These are phyloP conservation scores for Chionomys nivalis DNA, from an alignment of 2,113 vertebrate species.

Conservation along the genomic window DNA sequence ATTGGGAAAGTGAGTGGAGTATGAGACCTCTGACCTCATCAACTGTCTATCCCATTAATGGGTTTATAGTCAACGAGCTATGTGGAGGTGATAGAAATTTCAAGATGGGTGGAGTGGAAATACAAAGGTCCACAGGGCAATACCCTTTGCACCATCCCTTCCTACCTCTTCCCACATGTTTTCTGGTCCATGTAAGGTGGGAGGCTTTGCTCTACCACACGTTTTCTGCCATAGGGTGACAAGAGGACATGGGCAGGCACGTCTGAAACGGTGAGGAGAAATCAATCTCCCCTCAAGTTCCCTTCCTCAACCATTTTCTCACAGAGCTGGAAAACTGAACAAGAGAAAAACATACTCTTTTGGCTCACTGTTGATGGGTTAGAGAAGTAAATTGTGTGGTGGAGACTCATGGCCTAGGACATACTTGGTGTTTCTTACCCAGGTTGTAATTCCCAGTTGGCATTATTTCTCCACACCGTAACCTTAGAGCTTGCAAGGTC, in stretches of 20 bases:
- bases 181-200: neutral
- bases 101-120: neutral
- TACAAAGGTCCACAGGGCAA: no score
- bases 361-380: neutral
- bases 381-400: neutral
- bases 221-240: neutral
- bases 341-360: neutral
- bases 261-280: neutral
- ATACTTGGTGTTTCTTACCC: neutral
- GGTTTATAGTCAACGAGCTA: neutral
- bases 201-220: neutral
- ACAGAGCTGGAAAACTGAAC: neutral
- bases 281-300: neutral
- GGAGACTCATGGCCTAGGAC: neutral
- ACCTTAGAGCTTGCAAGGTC: neutral
- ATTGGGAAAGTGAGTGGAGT: neutral
- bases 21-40: neutral
- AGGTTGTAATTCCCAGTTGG: neutral
- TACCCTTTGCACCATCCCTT: neutral
- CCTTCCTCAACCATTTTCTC: neutral
- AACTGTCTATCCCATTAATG: neutral
- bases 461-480: neutral
- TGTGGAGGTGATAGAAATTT: neutral
- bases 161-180: neutral
- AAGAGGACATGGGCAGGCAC: neutral